Conservation (phyloP, 2,113 vertebrate genomes). For the Micromys minutus region DNA sequence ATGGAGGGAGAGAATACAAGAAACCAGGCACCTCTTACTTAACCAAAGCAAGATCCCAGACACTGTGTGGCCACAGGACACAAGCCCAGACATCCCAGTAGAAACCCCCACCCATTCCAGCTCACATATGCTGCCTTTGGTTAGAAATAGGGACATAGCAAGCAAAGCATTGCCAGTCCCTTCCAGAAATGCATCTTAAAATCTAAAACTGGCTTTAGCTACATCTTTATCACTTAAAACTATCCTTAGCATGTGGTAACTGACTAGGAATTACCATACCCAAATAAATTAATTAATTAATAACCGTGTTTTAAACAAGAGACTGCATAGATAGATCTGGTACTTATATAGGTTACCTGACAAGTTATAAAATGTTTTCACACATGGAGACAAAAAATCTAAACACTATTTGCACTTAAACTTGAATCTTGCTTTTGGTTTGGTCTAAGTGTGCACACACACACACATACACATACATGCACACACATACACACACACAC, state of each 20-base stretch:
- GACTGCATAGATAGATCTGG: not conserved
- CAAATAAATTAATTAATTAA: not conserved
- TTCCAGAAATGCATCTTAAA: not conserved
- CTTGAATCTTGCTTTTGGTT: not conserved
- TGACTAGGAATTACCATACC: not conserved
- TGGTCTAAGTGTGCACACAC: not conserved
- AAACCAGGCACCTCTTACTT: not conserved
- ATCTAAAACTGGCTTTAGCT: not conserved
- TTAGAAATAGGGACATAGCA: not conserved
- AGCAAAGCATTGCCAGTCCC: not conserved
- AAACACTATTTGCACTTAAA: not conserved
- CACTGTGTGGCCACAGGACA: not conserved
- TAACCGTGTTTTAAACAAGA: not conserved
- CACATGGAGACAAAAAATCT: not conserved
- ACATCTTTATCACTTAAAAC: not conserved
- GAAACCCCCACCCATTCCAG: not conserved
- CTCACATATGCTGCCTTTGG: not conserved
- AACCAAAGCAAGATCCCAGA: not conserved
- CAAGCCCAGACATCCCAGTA: not conserved
- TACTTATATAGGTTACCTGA: not conserved
- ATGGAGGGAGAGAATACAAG: not conserved
- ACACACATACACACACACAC: not conserved
- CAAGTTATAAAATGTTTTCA: not conserved
- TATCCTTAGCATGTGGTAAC: not conserved
- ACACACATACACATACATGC: not conserved